Conservation (phyloP, 1,140 invertebrate genomes). For the Drosophila ercepeae region DNA sequence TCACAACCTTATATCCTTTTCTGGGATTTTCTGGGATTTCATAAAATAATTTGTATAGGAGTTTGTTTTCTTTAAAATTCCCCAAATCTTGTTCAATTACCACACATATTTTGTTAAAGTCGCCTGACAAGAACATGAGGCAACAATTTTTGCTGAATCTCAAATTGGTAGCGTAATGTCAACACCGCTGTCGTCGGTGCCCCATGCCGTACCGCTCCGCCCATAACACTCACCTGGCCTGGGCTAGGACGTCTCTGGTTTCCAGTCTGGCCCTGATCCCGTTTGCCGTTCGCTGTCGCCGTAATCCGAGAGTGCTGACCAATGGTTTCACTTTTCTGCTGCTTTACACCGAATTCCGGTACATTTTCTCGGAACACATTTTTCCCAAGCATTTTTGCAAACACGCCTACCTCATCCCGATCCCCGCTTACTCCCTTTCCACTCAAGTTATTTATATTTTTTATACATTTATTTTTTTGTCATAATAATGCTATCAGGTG, state of each 20-base stretch:
- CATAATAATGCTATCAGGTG: constrained; percentile 39
- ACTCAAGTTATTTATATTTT: constrained; percentile 38
- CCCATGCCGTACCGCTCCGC: not conserved
- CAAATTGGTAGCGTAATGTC: constrained; percentile 40
- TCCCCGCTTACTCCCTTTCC: not conserved
- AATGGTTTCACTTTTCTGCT: constrained; percentile 45
- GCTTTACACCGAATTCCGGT: constrained; percentile 80
- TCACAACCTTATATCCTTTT: too few species aligned
- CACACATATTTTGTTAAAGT: not conserved
- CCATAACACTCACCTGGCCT: constrained; percentile 17
- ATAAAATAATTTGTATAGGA: too few species aligned
- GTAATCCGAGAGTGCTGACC: constrained; percentile 52
- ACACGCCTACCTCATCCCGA: constrained; percentile 14
- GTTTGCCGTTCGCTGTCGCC: constrained; percentile 52
- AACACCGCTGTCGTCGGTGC: constrained; percentile 39
- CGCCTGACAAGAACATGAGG: constrained; percentile 20
- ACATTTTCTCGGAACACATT: constrained; percentile 80
- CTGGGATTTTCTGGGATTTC: too few species aligned
- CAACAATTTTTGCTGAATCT: constrained; percentile 30
- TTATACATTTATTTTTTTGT: constrained; percentile 1
- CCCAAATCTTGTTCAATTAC: too few species aligned
- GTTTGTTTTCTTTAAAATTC: too few species aligned
- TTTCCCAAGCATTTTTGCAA: constrained; percentile 75
- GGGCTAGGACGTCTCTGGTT: constrained; percentile 58
- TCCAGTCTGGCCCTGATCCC: constrained; percentile 56